These are phyloP conservation scores for Hemitrygon akajei DNA, from an alignment of 2,797 vertebrate species.

Conservation along the genomic window DNA sequence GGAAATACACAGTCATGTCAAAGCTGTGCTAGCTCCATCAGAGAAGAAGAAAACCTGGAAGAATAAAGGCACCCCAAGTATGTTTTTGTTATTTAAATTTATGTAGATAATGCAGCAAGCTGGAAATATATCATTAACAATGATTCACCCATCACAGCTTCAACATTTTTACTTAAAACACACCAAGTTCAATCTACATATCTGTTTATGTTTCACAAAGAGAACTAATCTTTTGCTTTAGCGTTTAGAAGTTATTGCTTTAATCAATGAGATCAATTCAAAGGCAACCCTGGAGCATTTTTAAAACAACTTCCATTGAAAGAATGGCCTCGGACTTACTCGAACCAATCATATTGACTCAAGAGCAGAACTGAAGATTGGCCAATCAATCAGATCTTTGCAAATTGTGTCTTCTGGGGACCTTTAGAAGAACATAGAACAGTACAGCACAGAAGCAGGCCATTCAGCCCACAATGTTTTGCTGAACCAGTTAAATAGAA, in stretches of 20 bases:
- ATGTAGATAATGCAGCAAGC: neutral
- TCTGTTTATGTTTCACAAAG: neutral
- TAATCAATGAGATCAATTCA: neutral
- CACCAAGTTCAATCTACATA: neutral
- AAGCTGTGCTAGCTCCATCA: neutral
- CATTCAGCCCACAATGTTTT: no score
- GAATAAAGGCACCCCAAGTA: neutral
- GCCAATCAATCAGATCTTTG: neutral
- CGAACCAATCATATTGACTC: neutral
- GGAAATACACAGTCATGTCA: no score
- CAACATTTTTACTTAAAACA: neutral
- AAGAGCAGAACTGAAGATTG: neutral
- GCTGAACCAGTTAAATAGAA: no score
- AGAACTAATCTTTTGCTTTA: neutral
- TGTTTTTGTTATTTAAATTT: neutral
- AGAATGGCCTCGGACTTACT: neutral
- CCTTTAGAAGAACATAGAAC: no score
- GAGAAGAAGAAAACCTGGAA: neutral
- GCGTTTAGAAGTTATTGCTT: neutral
- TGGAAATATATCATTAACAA: neutral
- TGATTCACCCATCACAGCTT: neutral
- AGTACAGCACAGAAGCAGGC: no score
- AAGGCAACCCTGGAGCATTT: neutral
- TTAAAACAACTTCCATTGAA: neutral
- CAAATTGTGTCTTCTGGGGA: no score